Conservation (phyloP, 1,140 invertebrate genomes). For the Apis dorsata region DNA sequence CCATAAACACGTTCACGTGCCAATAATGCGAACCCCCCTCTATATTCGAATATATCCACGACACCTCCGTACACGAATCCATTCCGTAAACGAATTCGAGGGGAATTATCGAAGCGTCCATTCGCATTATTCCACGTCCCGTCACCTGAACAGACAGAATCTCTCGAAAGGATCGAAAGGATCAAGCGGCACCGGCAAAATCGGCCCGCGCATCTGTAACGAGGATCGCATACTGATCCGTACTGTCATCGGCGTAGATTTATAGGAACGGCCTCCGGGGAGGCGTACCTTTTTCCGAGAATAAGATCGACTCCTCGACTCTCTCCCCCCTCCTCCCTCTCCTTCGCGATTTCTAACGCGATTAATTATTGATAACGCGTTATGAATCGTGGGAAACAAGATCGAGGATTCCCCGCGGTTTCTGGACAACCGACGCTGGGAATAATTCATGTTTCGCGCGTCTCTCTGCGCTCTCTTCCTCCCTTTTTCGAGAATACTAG, state of each 20-base stretch:
- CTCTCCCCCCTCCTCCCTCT: background rate
- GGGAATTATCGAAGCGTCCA: background rate
- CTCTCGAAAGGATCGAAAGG: background rate
- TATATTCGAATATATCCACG: too few relatives aligned
- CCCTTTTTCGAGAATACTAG: background rate
- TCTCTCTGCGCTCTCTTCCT: conserved; percentile 17
- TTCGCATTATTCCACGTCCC: conserved; percentile 25
- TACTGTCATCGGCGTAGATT: conserved; percentile 50
- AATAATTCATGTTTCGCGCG: conserved; percentile 70
- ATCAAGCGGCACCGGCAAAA: conserved; percentile 1
- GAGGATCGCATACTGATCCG: conserved; percentile 43
- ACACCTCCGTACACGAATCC: too few relatives aligned
- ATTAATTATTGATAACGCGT: conserved; percentile 70
- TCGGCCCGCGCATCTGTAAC: conserved; percentile 32
- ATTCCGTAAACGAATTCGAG: too few relatives aligned
- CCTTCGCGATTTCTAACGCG: conserved; percentile 52
- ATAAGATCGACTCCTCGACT: conserved; percentile 27
- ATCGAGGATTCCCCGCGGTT: conserved; percentile 41
- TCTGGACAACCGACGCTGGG: conserved; percentile 56
- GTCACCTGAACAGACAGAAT: background rate
- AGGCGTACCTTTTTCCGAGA: conserved; percentile 50
- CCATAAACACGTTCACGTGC: too few relatives aligned
- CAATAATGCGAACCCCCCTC: too few relatives aligned
- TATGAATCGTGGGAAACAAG: conserved; percentile 66
- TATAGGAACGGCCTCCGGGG: conserved; percentile 41